A percentile compares a stretch with the other conserved stretches of the same genome.
Evolutionary conservation across 2,113 vertebrate species (phyloP).

Genomic region (Athene noctua): DNA sequence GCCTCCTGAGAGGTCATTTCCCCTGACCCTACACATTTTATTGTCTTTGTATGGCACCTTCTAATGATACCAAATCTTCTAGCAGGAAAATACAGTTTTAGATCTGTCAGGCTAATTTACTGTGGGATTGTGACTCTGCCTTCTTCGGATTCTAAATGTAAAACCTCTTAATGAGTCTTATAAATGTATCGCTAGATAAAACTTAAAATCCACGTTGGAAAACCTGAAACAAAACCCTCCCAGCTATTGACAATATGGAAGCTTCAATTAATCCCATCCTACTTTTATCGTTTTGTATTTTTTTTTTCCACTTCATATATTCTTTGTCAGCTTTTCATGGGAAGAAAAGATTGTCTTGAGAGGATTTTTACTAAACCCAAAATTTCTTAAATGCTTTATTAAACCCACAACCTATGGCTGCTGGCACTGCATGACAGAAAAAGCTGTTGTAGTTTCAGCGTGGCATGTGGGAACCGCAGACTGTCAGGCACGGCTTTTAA

Average conservation of each 20-base stretch:
- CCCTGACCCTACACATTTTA: neutral
- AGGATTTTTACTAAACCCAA: neutral
- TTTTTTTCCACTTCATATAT: neutral
- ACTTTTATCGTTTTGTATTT: fast-evolving
- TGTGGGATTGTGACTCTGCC: neutral
- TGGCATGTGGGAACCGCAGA: constrained; percentile 14
- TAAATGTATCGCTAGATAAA: neutral
- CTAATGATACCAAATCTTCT: neutral
- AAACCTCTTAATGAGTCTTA: neutral
- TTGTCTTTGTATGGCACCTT: neutral
- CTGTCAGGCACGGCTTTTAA: neutral
- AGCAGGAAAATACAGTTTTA: neutral
- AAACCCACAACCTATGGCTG: constrained; percentile 33
- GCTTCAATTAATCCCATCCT: neutral
- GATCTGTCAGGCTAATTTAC: neutral
- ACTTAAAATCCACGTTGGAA: neutral
- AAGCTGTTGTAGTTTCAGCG: neutral
- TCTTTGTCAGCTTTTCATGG: neutral
- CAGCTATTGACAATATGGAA: neutral
- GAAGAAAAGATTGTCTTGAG: neutral
- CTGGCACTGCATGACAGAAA: neutral
- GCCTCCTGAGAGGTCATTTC: neutral
- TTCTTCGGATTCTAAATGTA: neutral
- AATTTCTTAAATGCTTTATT: constrained; percentile 15
- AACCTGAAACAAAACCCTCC: neutral